Evolutionary conservation across 2,797 vertebrate species (phyloP).

Genomic region (Sciurus carolinensis): DNA sequence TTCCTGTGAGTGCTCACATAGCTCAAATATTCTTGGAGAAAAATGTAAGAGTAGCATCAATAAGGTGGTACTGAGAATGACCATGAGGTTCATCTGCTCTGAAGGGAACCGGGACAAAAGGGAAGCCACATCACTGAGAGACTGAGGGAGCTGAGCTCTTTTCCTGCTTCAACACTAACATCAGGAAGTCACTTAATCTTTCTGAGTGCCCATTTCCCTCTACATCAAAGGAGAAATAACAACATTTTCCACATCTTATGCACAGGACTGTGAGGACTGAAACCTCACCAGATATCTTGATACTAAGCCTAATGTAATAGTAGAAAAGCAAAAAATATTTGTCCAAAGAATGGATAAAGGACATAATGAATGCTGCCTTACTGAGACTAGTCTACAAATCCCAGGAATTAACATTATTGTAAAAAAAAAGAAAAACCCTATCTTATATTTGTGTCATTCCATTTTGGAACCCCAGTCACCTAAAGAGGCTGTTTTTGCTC

Average conservation of each 20-base stretch:
- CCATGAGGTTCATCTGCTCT: not conserved
- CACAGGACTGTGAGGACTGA: not conserved
- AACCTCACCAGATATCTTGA: not conserved
- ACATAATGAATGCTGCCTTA: not conserved
- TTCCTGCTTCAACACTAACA: not conserved
- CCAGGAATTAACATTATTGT: not conserved
- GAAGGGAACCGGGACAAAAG: not conserved
- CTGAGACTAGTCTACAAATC: not conserved
- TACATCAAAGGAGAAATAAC: not conserved
- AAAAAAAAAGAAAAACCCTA: not conserved
- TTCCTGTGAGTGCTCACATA: not conserved
- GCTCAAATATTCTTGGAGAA: not conserved
- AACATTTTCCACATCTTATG: not conserved
- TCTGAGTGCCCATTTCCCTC: not conserved
- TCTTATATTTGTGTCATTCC: not conserved
- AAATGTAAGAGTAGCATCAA: not conserved
- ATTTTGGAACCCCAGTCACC: not conserved
- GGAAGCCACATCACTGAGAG: not conserved
- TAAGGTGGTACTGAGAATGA: not conserved
- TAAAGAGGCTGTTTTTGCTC: not conserved
- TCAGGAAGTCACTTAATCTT: not conserved
- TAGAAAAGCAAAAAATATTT: slow-evolving; percentile 18
- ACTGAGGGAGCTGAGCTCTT: not conserved
- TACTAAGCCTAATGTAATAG: not conserved
- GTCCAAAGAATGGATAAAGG: slow-evolving; percentile 16